Base-by-base conservation (phyloP, 1,140 invertebrate species). In the Drosophila pseudoananassae region DNA sequence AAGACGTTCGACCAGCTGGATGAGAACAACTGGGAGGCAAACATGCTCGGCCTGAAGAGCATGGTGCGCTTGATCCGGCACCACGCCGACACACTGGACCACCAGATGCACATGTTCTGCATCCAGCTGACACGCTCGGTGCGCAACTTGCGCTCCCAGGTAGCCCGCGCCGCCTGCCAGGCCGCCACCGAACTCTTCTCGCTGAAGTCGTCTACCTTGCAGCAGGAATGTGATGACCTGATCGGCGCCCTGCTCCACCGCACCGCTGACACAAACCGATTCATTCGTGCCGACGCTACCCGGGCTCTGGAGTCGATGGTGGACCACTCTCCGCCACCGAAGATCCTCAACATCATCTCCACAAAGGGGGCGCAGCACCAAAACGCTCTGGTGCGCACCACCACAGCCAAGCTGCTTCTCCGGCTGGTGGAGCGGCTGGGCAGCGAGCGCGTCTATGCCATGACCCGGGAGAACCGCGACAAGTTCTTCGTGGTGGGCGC, bases 181-280 rank as follows among this genome's bases (percentile, higher is more conserved):
- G 94, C 96, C 5, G 93, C 97, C 7, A 94, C 94, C 1, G 95
- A 98, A 54, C 89, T 98, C 68, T 98, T 98, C 91, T 91, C 92
- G 1, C 91, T 94, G 9, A 94, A 94, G 90, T 95, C 94, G 52
- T 95, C 95, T 70, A 93, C 92, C 12, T 93, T 98, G 75, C 98
- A 99, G 53, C 89, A 97, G 93, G 98, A 99, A 92, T 92, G 97
- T 15, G 98, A 99, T 81, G 96, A 97, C 76, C 94, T 98, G 57
- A 95, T 95, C 0, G 94, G 94, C 17, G 94, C 96, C 6, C 92
- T 99, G 23, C 92, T 99, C 14, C 95, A 97, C 66, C 95, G 98
- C 76, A 97, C 96, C 38, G 97, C 97, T 0, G 98, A 99, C 88
- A 98, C 97, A 1, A 98, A 98, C 91, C 95, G 95, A 76, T 99